Evolutionary conservation across 2,797 vertebrate genomes (phyloP).

Genomic region (Halcyon leucocephala): DNA sequence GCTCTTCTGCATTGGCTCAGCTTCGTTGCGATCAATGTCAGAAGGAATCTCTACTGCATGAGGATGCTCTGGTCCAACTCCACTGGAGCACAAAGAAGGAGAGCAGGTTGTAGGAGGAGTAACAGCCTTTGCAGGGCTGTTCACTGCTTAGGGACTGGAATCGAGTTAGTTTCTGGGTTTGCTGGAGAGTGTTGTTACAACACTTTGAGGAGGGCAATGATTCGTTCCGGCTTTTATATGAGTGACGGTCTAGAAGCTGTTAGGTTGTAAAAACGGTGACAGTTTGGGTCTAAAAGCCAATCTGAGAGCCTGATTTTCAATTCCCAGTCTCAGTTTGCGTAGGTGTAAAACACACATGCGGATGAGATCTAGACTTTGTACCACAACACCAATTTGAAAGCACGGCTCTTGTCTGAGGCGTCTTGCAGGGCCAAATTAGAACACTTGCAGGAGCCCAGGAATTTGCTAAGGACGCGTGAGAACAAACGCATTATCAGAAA

Average conservation of each 20-base stretch:
- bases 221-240: background rate
- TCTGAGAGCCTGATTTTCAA: background rate
- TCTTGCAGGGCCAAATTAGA: background rate
- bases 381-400: background rate
- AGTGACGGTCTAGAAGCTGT: background rate
- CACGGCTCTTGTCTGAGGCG: background rate
- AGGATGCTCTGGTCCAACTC: background rate
- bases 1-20: background rate
- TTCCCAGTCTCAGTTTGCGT: background rate
- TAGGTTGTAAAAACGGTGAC: background rate
- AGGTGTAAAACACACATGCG: background rate
- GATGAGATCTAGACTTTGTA: background rate
- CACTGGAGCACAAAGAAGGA: background rate
- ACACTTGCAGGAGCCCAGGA: background rate
- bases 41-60: background rate
- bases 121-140: background rate
- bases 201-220: background rate
- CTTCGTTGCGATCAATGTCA: rapidly evolving
- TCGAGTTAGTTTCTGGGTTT: background rate
- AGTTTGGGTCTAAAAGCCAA: background rate
- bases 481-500: conserved; percentile 20
- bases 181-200: background rate
- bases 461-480: background rate
- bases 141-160: background rate
- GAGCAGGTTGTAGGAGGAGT: background rate